phyloP scores from a whole-genome alignment of 2,113 vertebrate genomes.

The Leptocoma aspasia region DNA sequence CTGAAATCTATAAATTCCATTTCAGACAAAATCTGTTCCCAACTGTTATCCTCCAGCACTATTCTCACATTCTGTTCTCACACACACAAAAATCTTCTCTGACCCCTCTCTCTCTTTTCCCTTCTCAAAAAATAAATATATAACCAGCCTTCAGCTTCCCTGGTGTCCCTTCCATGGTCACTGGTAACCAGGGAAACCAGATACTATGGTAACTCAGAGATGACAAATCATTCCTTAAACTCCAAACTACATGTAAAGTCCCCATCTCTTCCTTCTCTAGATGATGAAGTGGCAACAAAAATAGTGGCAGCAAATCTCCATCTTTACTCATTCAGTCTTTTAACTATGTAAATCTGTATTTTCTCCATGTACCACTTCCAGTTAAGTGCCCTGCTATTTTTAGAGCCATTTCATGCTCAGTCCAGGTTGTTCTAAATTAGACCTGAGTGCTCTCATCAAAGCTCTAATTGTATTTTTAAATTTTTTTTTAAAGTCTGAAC shows the following conservation, averaged over 20 bases:
- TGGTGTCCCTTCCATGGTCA: constrained; percentile 70
- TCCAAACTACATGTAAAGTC: constrained; percentile 5
- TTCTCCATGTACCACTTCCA: background rate
- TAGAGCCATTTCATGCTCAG: background rate
- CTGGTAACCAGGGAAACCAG: constrained; percentile 79
- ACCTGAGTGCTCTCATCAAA: background rate
- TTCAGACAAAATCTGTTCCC: constrained; percentile 1
- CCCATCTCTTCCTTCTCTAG: constrained; percentile 21
- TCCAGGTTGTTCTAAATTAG: background rate
- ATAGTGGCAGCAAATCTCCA: background rate
- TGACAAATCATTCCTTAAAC: constrained; percentile 46
- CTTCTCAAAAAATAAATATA: background rate
- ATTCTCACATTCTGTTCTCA: constrained; percentile 54
- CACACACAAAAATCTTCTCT: constrained; percentile 40
- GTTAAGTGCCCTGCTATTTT: background rate
- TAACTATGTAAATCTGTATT: background rate
- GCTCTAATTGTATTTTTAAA: background rate
- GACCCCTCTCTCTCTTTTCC: constrained; percentile 9
- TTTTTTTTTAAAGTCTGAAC: background rate
- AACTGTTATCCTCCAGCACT: constrained; percentile 3
- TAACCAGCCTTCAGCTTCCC: constrained; percentile 49
- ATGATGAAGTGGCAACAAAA: constrained; percentile 13
- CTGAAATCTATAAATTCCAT: constrained; percentile 50
- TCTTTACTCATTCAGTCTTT: background rate
- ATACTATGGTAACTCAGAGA: constrained; percentile 74